Evolutionary conservation across 2,888 invertebrate genomes (phyloP).

Genomic region (Dusona sp.): DNA sequence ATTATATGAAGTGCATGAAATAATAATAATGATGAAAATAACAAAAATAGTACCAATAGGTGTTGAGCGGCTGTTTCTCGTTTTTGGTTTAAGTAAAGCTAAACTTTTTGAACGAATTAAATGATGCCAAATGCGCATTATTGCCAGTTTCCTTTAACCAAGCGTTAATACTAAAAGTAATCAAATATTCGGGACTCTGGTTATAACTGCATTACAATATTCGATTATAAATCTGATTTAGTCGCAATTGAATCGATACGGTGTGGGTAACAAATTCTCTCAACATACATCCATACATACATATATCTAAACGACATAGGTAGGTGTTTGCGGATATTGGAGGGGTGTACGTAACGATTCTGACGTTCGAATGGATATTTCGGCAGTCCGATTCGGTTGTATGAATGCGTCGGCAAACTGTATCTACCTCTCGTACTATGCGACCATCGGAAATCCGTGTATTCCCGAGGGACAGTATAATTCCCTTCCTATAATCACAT

Average conservation of each 20-base stretch:
- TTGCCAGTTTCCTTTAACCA: neutral
- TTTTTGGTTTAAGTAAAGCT: neutral
- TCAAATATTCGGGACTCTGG: conserved; percentile 31
- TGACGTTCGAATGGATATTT: conserved; percentile 49
- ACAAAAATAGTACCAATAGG: neutral
- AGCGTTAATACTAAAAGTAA: conserved; percentile 18
- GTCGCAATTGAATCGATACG: conserved; percentile 8
- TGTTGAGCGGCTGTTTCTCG: neutral
- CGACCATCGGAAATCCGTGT: conserved; percentile 54
- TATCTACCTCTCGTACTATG: neutral
- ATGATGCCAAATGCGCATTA: neutral
- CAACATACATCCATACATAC: neutral
- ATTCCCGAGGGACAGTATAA: conserved; percentile 47
- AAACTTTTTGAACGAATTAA: neutral
- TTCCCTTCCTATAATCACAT: conserved; percentile 60
- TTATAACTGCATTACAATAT: conserved; percentile 35
- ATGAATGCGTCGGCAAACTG: conserved; percentile 5
- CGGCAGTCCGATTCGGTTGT: conserved; percentile 41
- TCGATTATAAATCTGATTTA: conserved; percentile 60
- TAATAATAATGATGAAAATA: neutral
- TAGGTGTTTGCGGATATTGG: neutral
- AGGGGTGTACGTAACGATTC: conserved; percentile 32
- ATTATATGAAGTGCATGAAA: neutral
- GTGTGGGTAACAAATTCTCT: conserved; percentile 11
- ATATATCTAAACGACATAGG: neutral